A percentile compares a stretch with the other conserved stretches of the same genome.
These are phyloP conservation scores for Apogon talboti DNA, from an alignment of 2,797 vertebrate genomes.

Conservation along the genomic window DNA sequence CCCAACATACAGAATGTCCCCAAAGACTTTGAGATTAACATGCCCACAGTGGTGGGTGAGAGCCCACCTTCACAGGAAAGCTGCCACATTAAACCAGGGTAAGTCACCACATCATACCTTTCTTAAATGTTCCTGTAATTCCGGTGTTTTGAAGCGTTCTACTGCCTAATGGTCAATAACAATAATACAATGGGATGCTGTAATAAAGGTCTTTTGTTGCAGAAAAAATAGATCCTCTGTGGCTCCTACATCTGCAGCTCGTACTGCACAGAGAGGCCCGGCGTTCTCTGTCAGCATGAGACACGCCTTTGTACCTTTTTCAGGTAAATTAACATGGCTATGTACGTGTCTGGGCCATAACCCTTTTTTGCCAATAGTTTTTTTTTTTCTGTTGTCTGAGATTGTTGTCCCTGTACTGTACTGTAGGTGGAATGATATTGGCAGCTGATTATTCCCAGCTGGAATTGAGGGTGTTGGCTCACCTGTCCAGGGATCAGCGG, in stretches of 20 bases:
- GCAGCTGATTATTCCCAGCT: slow-evolving; percentile 97
- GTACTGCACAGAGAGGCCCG: slow-evolving; percentile 74
- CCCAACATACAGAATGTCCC: slow-evolving; percentile 98
- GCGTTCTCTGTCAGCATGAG: slow-evolving; percentile 95
- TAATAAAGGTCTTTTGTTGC: slow-evolving; percentile 19
- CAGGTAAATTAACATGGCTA: slow-evolving; percentile 82
- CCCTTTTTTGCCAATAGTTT: background rate
- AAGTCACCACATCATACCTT: background rate
- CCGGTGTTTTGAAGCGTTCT: background rate
- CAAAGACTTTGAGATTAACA: slow-evolving; percentile 96
- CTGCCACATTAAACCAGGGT: slow-evolving; percentile 67
- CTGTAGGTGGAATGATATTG: slow-evolving; percentile 91
- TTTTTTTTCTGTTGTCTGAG: background rate
- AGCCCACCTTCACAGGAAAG: slow-evolving; percentile 86
- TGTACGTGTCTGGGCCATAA: background rate
- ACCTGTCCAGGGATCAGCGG: slow-evolving; percentile 88
- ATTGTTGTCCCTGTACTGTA: slow-evolving; percentile 6
- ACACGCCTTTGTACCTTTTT: slow-evolving; percentile 94
- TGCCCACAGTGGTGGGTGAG: slow-evolving; percentile 89
- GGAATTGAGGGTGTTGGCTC: slow-evolving; percentile 94
- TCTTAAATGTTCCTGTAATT: background rate
- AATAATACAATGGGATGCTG: background rate
- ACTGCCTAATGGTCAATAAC: background rate
- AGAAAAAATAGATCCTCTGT: slow-evolving; percentile 61
- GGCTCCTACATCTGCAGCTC: slow-evolving; percentile 46